These are phyloP conservation scores for Neodon shergylaensis DNA, from an alignment of 2,113 vertebrate species.

Conservation along the genomic window DNA sequence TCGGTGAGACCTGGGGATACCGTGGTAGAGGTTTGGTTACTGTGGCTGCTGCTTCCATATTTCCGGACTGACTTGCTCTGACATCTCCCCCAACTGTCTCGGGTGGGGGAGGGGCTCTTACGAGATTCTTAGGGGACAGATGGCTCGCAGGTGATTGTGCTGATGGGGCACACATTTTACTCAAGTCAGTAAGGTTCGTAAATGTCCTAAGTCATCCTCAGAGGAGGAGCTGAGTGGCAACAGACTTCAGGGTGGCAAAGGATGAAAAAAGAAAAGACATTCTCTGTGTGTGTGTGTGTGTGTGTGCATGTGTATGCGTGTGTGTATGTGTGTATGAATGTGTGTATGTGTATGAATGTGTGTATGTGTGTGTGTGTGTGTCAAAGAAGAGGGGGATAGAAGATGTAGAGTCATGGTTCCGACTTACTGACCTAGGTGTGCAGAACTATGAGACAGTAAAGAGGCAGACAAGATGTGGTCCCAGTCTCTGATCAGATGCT, in stretches of 20 bases:
- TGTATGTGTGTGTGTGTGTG: too few relatives aligned
- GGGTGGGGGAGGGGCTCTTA: neutral
- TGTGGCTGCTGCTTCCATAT: neutral
- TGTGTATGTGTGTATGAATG: neutral
- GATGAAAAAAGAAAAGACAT: neutral
- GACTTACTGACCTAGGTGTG: neutral
- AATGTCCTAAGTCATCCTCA: neutral
- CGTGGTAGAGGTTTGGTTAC: neutral
- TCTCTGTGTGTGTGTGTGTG: neutral
- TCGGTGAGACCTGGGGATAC: neutral
- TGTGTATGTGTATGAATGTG: too few relatives aligned
- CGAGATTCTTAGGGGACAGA: neutral
- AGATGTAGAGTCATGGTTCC: neutral
- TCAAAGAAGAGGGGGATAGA: neutral
- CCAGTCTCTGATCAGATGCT: neutral
- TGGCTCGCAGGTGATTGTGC: neutral
- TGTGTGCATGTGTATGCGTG: too few relatives aligned
- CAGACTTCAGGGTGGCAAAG: neutral
- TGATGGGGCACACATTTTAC: neutral
- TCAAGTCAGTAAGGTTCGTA: neutral
- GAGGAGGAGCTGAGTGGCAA: neutral
- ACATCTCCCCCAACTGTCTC: neutral
- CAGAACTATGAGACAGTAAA: neutral
- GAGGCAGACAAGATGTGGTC: neutral
- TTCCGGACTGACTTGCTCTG: neutral